phyloP scores from a whole-genome alignment of 2,113 vertebrate species.

The Ptyas mucosa region DNA sequence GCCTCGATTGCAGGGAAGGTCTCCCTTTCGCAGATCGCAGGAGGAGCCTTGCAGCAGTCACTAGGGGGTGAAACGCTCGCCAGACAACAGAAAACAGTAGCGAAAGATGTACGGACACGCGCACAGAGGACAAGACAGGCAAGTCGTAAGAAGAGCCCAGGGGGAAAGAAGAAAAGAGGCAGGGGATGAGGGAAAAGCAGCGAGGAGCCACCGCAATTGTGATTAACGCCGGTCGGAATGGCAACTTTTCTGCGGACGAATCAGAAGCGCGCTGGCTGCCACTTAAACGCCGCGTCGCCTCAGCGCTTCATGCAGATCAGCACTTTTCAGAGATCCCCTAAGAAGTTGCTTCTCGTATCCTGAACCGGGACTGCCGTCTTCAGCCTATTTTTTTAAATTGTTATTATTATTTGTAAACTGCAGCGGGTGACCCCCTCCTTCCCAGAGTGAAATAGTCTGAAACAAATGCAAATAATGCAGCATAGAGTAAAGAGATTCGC shows the following conservation, averaged over 20 bases:
- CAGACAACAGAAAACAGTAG: neutral
- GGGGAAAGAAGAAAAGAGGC: too few species aligned
- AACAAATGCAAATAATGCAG: neutral
- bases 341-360: neutral
- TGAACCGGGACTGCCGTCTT: neutral
- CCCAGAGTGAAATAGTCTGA: neutral
- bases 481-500: too few species aligned
- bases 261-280: neutral
- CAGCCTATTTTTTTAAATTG: neutral
- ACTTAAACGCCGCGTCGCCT: neutral
- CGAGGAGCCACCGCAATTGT: neutral
- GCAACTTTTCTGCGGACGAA: slow-evolving; percentile 15
- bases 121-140: neutral
- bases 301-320: neutral
- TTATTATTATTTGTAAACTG: neutral
- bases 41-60: slow-evolving; percentile 28
- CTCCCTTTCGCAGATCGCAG: slow-evolving; percentile 13
- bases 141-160: neutral
- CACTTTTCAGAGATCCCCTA: neutral
- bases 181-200: neutral
- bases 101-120: neutral
- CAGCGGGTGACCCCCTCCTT: neutral
- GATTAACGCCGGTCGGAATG: neutral
- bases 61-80: neutral
- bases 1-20: slow-evolving; percentile 19